Evolutionary conservation across 2,888 invertebrate species (phyloP).

Genomic region (Patella depressa): DNA sequence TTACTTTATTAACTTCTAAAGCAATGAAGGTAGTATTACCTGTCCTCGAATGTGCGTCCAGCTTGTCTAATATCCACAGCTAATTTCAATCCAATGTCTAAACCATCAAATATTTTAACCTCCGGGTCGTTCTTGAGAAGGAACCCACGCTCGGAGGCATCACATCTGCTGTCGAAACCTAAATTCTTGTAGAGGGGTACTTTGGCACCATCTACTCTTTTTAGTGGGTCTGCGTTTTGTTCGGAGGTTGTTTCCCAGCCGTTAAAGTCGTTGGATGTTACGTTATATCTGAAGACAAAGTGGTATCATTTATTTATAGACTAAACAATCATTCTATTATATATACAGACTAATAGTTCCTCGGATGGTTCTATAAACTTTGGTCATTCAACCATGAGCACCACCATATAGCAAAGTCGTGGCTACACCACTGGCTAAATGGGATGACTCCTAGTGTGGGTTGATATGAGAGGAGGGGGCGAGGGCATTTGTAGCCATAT

Average conservation of each 20-base stretch:
- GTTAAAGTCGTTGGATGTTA: constrained; percentile 69
- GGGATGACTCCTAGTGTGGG: too few relatives aligned
- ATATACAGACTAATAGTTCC: too few relatives aligned
- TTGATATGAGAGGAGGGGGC: too few relatives aligned
- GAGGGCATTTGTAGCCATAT: too few relatives aligned
- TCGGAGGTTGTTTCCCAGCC: constrained; percentile 61
- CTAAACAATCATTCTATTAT: too few relatives aligned
- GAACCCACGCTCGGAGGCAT: constrained; percentile 61
- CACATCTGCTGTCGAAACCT: constrained; percentile 49
- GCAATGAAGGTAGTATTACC: constrained; percentile 46
- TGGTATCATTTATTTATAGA: too few relatives aligned
- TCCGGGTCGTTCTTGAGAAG: constrained; percentile 66
- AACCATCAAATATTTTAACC: constrained; percentile 63
- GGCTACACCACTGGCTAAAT: too few relatives aligned
- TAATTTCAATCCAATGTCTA: constrained; percentile 59
- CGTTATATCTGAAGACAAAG: constrained; percentile 62
- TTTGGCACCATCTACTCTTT: constrained; percentile 40
- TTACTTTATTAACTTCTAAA: too few relatives aligned
- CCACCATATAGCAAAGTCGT: too few relatives aligned
- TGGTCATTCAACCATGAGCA: too few relatives aligned
- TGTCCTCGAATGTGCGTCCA: constrained; percentile 70
- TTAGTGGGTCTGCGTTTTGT: constrained; percentile 36
- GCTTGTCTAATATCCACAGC: constrained; percentile 70
- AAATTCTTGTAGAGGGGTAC: constrained; percentile 52
- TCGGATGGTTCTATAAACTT: too few relatives aligned